Percentiles rank a stretch among this genome's conserved stretches.
Conservation (phyloP, 2,888 invertebrate genomes). For the Drosophila dives region DNA sequence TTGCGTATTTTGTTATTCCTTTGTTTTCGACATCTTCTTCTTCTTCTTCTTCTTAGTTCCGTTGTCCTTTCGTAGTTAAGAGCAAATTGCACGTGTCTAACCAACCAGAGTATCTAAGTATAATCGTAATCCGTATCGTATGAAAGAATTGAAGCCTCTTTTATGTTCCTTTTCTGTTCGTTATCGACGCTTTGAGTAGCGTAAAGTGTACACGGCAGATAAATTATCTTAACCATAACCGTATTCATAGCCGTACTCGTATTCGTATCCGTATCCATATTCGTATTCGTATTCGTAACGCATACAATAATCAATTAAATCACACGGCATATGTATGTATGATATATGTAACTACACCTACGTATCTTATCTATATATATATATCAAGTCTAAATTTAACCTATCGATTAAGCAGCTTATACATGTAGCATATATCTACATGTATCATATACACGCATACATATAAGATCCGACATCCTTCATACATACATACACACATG, state of each 20-base stretch:
- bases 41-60: conserved; percentile 18
- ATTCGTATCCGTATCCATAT: conserved; percentile 15
- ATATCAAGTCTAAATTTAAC: conserved; percentile 40
- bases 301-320: conserved; percentile 37
- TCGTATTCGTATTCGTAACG: conserved; percentile 26
- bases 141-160: conserved; percentile 34
- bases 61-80: conserved; percentile 44
- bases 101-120: conserved; percentile 49
- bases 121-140: conserved; percentile 49
- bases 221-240: conserved; percentile 28
- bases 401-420: conserved; percentile 53
- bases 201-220: conserved; percentile 51
- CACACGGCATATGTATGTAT: conserved; percentile 51
- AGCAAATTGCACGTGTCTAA: conserved; percentile 75
- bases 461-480: background rate
- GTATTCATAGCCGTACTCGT: conserved; percentile 31
- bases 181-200: conserved; percentile 42
- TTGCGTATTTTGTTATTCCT: conserved; percentile 15
- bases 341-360: conserved; percentile 32
- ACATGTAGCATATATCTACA: conserved; percentile 17
- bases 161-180: conserved; percentile 29
- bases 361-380: conserved; percentile 34
- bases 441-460: conserved; percentile 22
- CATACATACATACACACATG: conserved; percentile 17
- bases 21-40: conserved; percentile 8